Evolutionary conservation across 2,113 vertebrate genomes (phyloP).

Genomic region (Tachysurus vachellii): DNA sequence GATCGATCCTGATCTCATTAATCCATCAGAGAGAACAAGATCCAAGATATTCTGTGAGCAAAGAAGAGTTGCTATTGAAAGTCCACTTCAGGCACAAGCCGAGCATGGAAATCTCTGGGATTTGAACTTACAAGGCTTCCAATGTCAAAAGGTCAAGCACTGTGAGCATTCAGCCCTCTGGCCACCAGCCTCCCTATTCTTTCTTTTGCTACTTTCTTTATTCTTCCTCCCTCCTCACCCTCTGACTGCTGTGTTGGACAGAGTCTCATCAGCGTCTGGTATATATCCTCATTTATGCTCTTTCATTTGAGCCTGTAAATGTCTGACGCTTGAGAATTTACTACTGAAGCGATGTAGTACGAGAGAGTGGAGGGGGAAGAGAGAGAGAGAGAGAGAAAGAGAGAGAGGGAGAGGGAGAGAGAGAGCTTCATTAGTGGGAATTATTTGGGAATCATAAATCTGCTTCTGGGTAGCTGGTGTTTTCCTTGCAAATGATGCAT

Average conservation of each 20-base stretch:
- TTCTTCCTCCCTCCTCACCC: constrained; percentile 19
- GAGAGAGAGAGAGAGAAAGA: background rate
- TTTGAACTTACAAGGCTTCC: constrained; percentile 71
- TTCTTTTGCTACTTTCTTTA: constrained; percentile 8
- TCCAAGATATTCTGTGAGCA: background rate
- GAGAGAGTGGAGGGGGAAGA: background rate
- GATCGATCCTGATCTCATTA: background rate
- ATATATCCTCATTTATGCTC: constrained; percentile 46
- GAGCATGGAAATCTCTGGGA: constrained; percentile 68
- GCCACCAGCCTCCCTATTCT: constrained; percentile 60
- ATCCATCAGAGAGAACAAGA: too few relatives aligned
- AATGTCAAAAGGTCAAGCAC: constrained; percentile 72
- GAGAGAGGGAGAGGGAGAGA: constrained; percentile 62
- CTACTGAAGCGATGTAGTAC: constrained; percentile 21
- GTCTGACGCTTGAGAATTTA: constrained; percentile 13
- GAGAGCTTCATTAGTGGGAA: constrained; percentile 40
- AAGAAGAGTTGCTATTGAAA: constrained; percentile 2
- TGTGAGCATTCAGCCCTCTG: constrained; percentile 61
- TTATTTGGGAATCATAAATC: constrained; percentile 46
- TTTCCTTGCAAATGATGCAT: constrained; percentile 51
- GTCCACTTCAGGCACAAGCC: constrained; percentile 67
- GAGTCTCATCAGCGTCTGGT: background rate
- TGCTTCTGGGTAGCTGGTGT: constrained; percentile 33
- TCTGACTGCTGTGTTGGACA: constrained; percentile 8
- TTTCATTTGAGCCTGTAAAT: constrained; percentile 37